phyloP scores from a whole-genome alignment of 92 coral and sea anemone species.

The Palythoa grandiflora region DNA sequence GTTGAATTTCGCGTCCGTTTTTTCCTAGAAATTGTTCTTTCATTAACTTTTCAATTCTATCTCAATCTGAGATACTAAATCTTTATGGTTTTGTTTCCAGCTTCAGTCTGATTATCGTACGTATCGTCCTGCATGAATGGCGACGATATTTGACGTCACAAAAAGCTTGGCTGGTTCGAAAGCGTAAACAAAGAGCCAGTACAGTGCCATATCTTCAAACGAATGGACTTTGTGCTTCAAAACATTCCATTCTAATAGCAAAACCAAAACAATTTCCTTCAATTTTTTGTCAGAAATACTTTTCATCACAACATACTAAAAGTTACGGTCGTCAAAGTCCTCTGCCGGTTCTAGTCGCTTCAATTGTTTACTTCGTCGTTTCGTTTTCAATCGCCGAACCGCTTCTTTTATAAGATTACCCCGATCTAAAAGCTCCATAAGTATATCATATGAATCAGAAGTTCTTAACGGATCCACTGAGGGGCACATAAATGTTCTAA shows the following conservation, averaged over 20 bases:
- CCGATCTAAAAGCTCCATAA: conserved; percentile 80
- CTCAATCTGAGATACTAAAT: neutral
- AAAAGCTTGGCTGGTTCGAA: conserved; percentile 3
- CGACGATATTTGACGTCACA: conserved; percentile 35
- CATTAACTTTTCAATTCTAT: neutral
- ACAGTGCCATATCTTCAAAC: conserved; percentile 1
- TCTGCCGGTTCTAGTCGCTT: conserved; percentile 74
- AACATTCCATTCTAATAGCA: neutral
- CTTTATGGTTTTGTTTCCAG: neutral
- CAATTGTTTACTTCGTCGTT: conserved; percentile 77
- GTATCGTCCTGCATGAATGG: conserved; percentile 25
- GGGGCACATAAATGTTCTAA: conserved; percentile 80
- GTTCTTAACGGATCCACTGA: conserved; percentile 87
- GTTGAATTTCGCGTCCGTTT: neutral
- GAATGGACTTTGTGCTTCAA: conserved; percentile 27
- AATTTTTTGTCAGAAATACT: neutral
- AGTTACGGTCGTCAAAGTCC: conserved; percentile 41
- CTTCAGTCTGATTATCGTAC: neutral
- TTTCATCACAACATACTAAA: neutral
- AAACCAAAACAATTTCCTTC: neutral
- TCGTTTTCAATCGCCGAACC: conserved; percentile 74
- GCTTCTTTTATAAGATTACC: conserved; percentile 89
- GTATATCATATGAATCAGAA: conserved; percentile 76
- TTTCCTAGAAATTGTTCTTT: neutral
- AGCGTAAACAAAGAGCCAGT: conserved; percentile 45